Percentiles rank a stretch among this genome's conserved stretches.
Evolutionary conservation across 2,113 vertebrate genomes (phyloP).

Genomic region (Nettapus auritus): DNA sequence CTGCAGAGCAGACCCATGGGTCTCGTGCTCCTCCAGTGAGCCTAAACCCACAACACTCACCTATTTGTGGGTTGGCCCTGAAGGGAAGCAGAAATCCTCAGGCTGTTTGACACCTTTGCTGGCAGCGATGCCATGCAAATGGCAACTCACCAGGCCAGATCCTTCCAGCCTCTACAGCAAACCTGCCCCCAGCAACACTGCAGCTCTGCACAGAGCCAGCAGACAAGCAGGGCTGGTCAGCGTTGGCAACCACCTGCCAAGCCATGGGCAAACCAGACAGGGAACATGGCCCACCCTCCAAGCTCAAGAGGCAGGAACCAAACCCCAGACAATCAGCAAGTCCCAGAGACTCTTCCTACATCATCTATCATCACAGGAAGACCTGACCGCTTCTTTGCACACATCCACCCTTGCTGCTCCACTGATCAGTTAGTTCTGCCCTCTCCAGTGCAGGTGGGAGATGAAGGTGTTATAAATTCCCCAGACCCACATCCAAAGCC

Average conservation of each 20-base stretch:
- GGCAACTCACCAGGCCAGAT: background rate
- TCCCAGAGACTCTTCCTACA: background rate
- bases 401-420: background rate
- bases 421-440: background rate
- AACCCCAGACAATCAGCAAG: background rate
- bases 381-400: background rate
- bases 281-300: background rate
- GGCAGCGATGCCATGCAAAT: accelerated
- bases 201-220: background rate
- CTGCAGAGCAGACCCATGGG: background rate
- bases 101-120: background rate
- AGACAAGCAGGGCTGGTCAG: background rate
- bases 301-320: background rate
- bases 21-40: background rate
- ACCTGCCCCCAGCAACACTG: background rate
- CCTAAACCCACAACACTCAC: background rate
- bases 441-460: background rate
- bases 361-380: background rate
- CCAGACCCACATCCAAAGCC: background rate
- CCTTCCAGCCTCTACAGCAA: background rate
- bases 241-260: background rate
- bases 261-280: background rate
- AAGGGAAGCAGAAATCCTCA: background rate
- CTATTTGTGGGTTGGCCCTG: background rate
- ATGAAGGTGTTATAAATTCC: background rate